Percentiles rank a stretch among this genome's conserved stretches.
Evolutionary conservation across 2,797 vertebrate genomes (phyloP).

Genomic region (Diglossa cyanea): DNA sequence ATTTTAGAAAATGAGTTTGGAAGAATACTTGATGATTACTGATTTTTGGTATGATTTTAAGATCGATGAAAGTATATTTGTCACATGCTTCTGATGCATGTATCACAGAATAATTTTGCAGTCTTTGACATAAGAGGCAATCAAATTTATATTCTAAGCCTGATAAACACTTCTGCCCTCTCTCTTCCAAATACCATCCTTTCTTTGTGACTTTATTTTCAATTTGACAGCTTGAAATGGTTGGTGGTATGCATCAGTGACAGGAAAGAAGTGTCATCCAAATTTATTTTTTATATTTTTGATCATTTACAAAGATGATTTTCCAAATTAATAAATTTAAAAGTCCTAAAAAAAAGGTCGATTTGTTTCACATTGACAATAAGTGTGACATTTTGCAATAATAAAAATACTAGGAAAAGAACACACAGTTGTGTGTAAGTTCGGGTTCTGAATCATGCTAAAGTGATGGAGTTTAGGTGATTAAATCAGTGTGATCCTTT

Average conservation of each 20-base stretch:
- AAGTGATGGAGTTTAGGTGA: background rate
- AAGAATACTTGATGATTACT: background rate
- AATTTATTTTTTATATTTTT: background rate
- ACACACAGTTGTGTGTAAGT: fast-evolving
- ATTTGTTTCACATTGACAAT: background rate
- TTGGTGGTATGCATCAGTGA: background rate
- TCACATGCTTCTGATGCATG: background rate
- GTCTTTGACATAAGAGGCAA: background rate
- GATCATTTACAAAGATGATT: background rate
- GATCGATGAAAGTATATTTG: background rate
- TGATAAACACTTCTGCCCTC: background rate
- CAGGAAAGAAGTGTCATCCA: background rate
- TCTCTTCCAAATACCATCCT: background rate
- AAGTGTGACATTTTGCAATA: background rate
- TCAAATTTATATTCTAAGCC: background rate
- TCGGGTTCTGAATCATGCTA: background rate
- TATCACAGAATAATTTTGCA: background rate
- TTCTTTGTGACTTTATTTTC: background rate
- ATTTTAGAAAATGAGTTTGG: background rate
- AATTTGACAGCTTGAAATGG: background rate
- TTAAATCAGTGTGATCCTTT: background rate
- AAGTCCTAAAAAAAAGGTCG: background rate
- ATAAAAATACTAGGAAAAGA: background rate
- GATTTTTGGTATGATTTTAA: background rate
- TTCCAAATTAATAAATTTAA: background rate